A percentile compares a stretch with the other conserved stretches of the same genome.
Evolutionary conservation across 2,888 invertebrate species (phyloP).

Genomic region (Idaea aversata): DNA sequence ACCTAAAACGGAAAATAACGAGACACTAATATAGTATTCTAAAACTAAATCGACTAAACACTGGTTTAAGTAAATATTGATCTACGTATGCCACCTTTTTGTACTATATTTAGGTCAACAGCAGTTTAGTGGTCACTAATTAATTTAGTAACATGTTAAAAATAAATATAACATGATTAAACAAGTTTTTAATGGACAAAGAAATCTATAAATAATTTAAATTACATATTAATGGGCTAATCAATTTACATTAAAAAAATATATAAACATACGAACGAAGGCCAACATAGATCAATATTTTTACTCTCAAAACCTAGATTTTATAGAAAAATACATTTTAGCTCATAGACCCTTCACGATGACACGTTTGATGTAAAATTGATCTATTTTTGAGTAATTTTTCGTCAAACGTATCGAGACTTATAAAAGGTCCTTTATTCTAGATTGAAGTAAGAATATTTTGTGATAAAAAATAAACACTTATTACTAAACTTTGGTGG

Average conservation of each 20-base stretch:
- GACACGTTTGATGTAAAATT: not conserved
- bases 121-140: constrained; percentile 3
- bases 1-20: constrained; percentile 11
- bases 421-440: constrained; percentile 22
- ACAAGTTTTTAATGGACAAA: not conserved
- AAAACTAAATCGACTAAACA: constrained; percentile 15
- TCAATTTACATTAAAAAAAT: not conserved
- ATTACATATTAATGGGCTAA: not conserved
- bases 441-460: constrained; percentile 46
- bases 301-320: constrained; percentile 20
- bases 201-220: not conserved
- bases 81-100: constrained; percentile 24
- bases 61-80: constrained; percentile 21
- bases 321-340: constrained; percentile 48
- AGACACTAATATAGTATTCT: not conserved
- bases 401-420: not conserved
- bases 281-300: not conserved
- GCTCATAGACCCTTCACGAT: constrained; percentile 1
- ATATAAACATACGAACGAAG: not conserved
- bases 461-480: constrained; percentile 60
- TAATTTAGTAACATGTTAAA: not conserved
- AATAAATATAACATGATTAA: not conserved
- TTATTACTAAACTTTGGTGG: constrained; percentile 79
- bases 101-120: constrained; percentile 1
- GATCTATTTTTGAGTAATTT: not conserved